Evolutionary conservation across 2,888 invertebrate genomes (phyloP), one percentile per base, ranked within the genome.

Genomic region (Tuta absoluta): DNA sequence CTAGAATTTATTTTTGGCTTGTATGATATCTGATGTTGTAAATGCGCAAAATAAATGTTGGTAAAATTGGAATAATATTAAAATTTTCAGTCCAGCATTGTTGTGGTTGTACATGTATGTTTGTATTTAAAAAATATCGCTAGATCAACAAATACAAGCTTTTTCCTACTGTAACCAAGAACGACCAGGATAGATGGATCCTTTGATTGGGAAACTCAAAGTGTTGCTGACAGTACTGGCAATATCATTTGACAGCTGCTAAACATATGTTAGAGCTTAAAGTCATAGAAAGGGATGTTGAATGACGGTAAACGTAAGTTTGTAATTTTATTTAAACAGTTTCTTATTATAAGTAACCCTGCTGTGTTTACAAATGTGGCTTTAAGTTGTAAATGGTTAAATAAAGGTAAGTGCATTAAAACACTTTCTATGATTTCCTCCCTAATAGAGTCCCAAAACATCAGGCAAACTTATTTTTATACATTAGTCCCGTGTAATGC

Each of bases 161-260:
- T n/a, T n/a, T n/a, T n/a, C n/a, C n/a, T n/a, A n/a, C n/a, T n/a
- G n/a, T n/a, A n/a, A n/a, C n/a, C n/a, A n/a, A n/a, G n/a, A n/a
- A n/a, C n/a, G n/a, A n/a, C n/a, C n/a, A n/a, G n/a, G n/a, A n/a
- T n/a, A n/a, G n/a, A n/a, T n/a, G n/a, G n/a, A n/a, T n/a, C n/a
- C n/a, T n/a, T n/a, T n/a, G n/a, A n/a, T n/a, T n/a, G n/a, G n/a
- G n/a, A n/a, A n/a, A n/a, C n/a, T n/a, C n/a, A n/a, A n/a, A n/a
- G n/a, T n/a, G n/a, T 28, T 28, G 28, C 2, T 28, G 28, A n/a
- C 5, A 28, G 28, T 28, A 28, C 28, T 28, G 28, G 28, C 28
- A 28, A 28, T 28, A n/a, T n/a, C n/a, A n/a, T n/a, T 60, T 61
- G 48, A 48, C 48, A 48, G 19, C 21, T 61, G 17, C 17, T 17